Evolutionary conservation across 1,140 invertebrate genomes (phyloP).

Genomic region (Batillaria attramentaria): DNA sequence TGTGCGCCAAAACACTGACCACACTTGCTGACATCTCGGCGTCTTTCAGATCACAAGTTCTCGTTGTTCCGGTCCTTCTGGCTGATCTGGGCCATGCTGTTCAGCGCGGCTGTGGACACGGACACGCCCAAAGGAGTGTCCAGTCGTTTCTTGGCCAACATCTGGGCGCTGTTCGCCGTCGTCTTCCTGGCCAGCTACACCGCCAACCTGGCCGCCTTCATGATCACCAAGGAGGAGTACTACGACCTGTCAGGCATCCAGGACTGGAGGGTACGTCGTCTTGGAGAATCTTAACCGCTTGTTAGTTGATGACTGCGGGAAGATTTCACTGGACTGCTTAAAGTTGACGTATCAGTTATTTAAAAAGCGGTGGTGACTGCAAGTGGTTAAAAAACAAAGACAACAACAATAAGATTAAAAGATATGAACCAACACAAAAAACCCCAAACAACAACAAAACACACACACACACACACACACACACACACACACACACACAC

Average conservation of each 20-base stretch:
- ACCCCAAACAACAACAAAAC: neutral
- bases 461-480: too few species aligned
- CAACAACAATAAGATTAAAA: neutral
- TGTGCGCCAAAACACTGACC: too few species aligned
- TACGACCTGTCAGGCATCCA: constrained; percentile 94
- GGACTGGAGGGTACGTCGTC: constrained; percentile 78
- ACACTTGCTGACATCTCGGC: too few species aligned
- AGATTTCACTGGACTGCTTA: too few species aligned
- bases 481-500: too few species aligned
- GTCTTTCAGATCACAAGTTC: constrained; percentile 82
- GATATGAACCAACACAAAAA: neutral
- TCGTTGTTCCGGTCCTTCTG: constrained; percentile 97
- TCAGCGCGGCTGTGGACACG: constrained; percentile 96
- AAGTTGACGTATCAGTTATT: too few species aligned
- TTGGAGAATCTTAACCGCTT: too few species aligned
- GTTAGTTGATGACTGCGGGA: too few species aligned
- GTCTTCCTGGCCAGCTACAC: constrained; percentile 73
- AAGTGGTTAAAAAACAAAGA: neutral
- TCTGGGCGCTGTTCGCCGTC: constrained; percentile 96
- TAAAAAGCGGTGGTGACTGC: too few species aligned
- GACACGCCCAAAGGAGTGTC: constrained; percentile 94
- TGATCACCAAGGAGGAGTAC: constrained; percentile 99
- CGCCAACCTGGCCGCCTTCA: constrained; percentile 90
- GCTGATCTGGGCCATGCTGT: constrained; percentile 99
- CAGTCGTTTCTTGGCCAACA: constrained; percentile 95